phyloP scores from a whole-genome alignment of 2,797 vertebrate species.

The Thripadectes ignobilis region DNA sequence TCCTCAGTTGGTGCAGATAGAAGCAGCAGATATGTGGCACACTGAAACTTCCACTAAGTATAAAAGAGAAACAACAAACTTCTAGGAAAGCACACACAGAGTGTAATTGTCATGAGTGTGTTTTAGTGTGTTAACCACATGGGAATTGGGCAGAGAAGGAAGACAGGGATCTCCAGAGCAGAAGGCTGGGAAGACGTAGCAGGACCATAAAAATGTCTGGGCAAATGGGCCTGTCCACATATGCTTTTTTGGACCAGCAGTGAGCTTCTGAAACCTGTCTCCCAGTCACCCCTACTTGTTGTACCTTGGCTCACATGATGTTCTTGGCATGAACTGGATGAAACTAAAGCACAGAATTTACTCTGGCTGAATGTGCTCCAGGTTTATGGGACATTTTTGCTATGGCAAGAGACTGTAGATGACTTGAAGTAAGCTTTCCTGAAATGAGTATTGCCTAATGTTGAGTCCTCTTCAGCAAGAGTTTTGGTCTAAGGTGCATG shows the following conservation, averaged over 20 bases:
- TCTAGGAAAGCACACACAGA: background rate
- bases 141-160: background rate
- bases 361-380: background rate
- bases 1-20: background rate
- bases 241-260: background rate
- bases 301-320: background rate
- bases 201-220: background rate
- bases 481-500: background rate
- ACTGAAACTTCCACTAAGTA: background rate
- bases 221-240: background rate
- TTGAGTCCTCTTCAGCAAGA: background rate
- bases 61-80: background rate
- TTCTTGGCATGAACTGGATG: background rate
- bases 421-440: background rate
- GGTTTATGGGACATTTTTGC: background rate
- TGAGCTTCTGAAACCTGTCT: background rate
- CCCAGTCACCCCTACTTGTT: background rate
- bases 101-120: background rate
- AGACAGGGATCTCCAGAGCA: background rate
- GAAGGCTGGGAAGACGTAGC: background rate
- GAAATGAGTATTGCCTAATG: accelerated
- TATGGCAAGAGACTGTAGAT: background rate
- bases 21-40: background rate
- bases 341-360: background rate
- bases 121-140: background rate